A percentile compares a stretch with the other conserved stretches of the same genome.
Evolutionary conservation across 2,888 invertebrate genomes (phyloP).

Genomic region (Cynaeus angustus): DNA sequence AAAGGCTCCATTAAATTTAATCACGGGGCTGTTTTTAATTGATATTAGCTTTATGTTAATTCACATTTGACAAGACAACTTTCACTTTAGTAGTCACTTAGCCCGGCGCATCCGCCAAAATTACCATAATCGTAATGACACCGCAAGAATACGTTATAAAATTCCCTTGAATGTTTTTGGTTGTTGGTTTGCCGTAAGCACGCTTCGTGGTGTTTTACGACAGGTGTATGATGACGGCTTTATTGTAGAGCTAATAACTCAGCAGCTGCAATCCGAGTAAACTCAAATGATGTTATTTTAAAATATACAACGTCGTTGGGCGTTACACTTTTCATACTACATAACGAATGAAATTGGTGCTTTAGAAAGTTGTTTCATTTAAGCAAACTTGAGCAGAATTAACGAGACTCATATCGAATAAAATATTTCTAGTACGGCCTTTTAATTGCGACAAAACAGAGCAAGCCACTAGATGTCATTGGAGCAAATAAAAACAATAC

Average conservation of each 20-base stretch:
- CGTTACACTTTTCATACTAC: slow-evolving; percentile 37
- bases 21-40: too few species aligned
- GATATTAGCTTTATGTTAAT: too few species aligned
- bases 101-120: slow-evolving; percentile 46
- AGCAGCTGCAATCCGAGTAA: slow-evolving; percentile 43
- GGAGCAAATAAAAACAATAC: slow-evolving; percentile 52
- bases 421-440: slow-evolving; percentile 50
- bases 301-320: slow-evolving; percentile 38
- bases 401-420: too few species aligned
- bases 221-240: slow-evolving; percentile 50
- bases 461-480: slow-evolving; percentile 47
- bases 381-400: slow-evolving; percentile 33
- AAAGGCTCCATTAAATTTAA: too few species aligned
- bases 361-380: slow-evolving; percentile 23
- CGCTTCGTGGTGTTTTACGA: slow-evolving; percentile 43
- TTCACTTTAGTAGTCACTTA: background rate
- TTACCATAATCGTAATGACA: slow-evolving; percentile 7
- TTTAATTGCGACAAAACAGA: slow-evolving; percentile 52
- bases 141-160: slow-evolving; percentile 23
- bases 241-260: slow-evolving; percentile 47
- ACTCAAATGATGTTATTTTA: slow-evolving; percentile 45
- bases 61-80: too few species aligned
- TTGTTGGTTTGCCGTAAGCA: slow-evolving; percentile 32
- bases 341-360: slow-evolving; percentile 44
- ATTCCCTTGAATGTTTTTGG: slow-evolving; percentile 27